Conservation (phyloP, 2,113 vertebrate genomes). For the Mustela lutreola region DNA sequence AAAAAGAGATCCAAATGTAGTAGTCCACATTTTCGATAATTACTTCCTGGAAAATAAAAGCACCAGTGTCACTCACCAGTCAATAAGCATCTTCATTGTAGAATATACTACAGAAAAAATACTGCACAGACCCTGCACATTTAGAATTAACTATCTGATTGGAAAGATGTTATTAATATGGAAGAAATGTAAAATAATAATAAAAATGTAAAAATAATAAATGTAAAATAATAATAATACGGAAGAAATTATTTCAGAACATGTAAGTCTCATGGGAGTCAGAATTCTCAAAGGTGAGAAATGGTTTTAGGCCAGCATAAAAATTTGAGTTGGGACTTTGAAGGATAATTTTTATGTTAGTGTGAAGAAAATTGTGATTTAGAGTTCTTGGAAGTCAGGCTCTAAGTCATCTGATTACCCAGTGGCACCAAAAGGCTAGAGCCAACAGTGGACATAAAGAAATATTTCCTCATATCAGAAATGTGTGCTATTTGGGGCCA, state of each 20-base stretch:
- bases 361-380: not conserved
- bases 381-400: not conserved
- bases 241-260: constrained; percentile 23
- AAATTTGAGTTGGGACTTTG: not conserved
- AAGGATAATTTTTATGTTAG: not conserved
- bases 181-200: not conserved
- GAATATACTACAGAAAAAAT: not conserved
- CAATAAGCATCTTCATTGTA: constrained; percentile 9
- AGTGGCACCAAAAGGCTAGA: not conserved
- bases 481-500: not conserved
- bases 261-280: not conserved
- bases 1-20: constrained; percentile 16
- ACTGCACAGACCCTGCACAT: not conserved
- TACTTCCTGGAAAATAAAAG: constrained; percentile 23
- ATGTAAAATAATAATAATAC: not conserved
- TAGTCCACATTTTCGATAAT: not conserved
- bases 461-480: not conserved
- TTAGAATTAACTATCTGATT: not conserved
- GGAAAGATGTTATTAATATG: not conserved
- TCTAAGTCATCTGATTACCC: not conserved
- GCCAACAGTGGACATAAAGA: not conserved
- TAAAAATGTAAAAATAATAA: no score
- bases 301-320: not conserved
- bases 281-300: constrained; percentile 46
- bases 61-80: not conserved